A percentile compares a stretch with the other conserved stretches of the same genome.
phyloP scores from a whole-genome alignment of 1,140 invertebrate species.

The Neodiprion virginianus region DNA sequence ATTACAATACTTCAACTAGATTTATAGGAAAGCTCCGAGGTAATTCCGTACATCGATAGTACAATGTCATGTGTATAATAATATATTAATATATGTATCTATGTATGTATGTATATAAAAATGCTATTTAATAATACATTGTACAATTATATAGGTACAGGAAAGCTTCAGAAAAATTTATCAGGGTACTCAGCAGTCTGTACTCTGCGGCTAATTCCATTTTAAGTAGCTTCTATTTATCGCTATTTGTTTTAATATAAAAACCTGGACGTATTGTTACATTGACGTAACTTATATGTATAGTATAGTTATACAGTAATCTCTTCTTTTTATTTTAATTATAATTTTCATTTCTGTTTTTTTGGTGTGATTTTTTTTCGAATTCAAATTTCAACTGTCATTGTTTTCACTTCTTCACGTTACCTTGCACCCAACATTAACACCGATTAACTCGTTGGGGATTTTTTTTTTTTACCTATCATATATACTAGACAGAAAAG shows the following conservation, averaged over 20 bases:
- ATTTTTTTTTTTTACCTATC: too few species aligned
- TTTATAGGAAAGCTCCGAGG: not conserved
- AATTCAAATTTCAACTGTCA: not conserved
- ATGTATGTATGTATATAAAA: not conserved
- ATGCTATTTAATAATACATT: not conserved
- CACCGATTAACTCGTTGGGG: too few species aligned
- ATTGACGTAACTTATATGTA: not conserved
- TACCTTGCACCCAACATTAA: not conserved
- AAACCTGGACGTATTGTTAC: constrained; percentile 1
- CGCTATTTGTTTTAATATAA: not conserved
- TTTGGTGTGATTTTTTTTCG: not conserved
- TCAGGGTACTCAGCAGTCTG: not conserved
- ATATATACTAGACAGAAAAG: too few species aligned
- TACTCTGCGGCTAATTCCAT: not conserved
- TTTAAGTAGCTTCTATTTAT: not conserved
- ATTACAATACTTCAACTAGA: not conserved
- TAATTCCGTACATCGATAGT: not conserved
- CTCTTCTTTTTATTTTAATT: not conserved
- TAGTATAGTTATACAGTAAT: not conserved
- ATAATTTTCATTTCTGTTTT: not conserved
- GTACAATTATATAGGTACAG: not conserved
- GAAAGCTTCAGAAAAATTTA: not conserved
- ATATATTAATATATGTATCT: too few species aligned
- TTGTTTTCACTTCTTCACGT: not conserved
- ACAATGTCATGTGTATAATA: not conserved